Base-by-base conservation (phyloP, 1,140 invertebrate species). In the Heliconius nattereri region DNA sequence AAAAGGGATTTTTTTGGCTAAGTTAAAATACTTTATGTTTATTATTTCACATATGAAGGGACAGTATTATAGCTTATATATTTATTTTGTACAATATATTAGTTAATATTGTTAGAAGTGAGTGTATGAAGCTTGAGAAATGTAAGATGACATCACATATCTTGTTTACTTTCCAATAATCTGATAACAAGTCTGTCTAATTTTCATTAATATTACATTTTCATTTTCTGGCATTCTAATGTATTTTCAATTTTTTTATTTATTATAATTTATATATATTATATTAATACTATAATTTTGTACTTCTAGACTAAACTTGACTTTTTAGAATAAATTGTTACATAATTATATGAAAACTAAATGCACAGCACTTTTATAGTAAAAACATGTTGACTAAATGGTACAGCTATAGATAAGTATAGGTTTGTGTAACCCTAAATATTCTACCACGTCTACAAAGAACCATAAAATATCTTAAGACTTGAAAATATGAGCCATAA, bases 381-480 rank as follows among this genome's bases (percentile, higher is more conserved):
- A 54, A n/a, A 57, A 23, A 57, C n/a, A 57, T 11, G n/a, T 19
- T 57, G 54, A 57, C n/a, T n/a, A n/a, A 57, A 57, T 23, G 11
- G n/a, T 57, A 23, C 7, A 13, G 6, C 0, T 13, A 13, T 13
- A 19, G 49, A 9, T 57, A 57, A n/a, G n/a, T 8, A 23, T 11
- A 57, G 11, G 11, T 26, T 23, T 66, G 26, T 66, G 60, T 26
- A 26, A 66, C 60, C 60, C 60, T 66, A 66, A 66, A 66, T 66
- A 66, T 66, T 66, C 8, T 66, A n/a, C 11, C 9, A 29, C 1
- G 11, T 11, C 9, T 16, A 66, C n/a, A 66, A n/a, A 11, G 60
- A 29, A 26, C 60, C 60, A 16, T 66, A 66, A 66, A 66, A 66
- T 66, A 66, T 26, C 60, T 66, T 26, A 66, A 66, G 54, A n/a